These are phyloP conservation scores for Coendou prehensilis DNA, from an alignment of 2,797 vertebrate species.

Conservation along the genomic window DNA sequence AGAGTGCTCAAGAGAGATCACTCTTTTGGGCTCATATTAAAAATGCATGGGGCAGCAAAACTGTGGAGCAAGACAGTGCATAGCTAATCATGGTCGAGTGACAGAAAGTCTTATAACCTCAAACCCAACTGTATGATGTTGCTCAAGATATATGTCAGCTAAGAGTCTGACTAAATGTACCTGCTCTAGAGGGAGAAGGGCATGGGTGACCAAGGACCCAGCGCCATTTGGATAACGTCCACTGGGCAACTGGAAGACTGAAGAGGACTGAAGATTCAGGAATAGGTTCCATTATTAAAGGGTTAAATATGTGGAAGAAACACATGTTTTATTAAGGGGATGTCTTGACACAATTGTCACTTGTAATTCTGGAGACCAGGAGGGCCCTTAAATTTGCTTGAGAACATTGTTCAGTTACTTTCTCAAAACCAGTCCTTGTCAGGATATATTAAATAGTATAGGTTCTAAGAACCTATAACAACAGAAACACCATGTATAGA, in stretches of 20 bases:
- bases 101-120: neutral
- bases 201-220: neutral
- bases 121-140: neutral
- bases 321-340: slow-evolving; percentile 23
- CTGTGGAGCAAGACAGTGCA: slow-evolving; percentile 76
- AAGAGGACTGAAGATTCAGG: neutral
- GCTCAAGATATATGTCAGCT: neutral
- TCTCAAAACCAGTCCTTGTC: slow-evolving; percentile 40
- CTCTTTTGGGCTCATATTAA: slow-evolving; percentile 93
- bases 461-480: slow-evolving; percentile 37
- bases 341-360: neutral
- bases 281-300: neutral
- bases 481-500: neutral
- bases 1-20: slow-evolving; percentile 89
- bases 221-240: neutral
- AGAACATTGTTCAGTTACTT: slow-evolving; percentile 17
- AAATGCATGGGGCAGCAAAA: slow-evolving; percentile 88
- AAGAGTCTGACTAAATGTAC: neutral
- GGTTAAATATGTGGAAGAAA: neutral
- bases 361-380: slow-evolving; percentile 15
- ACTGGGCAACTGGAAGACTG: neutral
- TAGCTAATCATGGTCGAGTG: slow-evolving; percentile 71
- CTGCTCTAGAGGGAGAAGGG: neutral
- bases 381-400: neutral
- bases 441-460: neutral